Percentiles rank a stretch among this genome's conserved stretches.
These are phyloP conservation scores for Oxyruncus cristatus DNA, from an alignment of 2,113 vertebrate species.

Conservation along the genomic window DNA sequence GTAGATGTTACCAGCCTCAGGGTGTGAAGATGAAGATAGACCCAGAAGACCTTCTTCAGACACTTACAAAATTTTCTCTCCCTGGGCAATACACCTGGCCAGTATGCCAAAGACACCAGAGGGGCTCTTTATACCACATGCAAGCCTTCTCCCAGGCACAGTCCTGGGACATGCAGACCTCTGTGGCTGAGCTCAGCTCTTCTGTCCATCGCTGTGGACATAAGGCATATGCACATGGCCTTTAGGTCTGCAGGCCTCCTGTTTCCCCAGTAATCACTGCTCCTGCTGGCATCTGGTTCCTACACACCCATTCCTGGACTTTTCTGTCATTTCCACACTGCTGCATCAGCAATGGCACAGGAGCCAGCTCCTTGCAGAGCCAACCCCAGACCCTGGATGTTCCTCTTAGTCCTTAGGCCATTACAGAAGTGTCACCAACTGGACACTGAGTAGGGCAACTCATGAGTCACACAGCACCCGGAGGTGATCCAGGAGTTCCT, in stretches of 20 bases:
- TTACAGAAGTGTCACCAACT: neutral
- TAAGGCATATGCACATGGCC: neutral
- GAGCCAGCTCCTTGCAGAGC: neutral
- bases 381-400: neutral
- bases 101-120: neutral
- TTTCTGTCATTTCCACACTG: neutral
- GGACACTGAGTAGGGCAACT: neutral
- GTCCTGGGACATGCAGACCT: neutral
- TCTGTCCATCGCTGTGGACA: neutral
- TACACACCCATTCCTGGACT: neutral
- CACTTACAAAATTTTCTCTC: neutral
- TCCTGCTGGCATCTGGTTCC: neutral
- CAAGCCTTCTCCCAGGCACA: neutral
- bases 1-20: neutral
- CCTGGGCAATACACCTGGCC: neutral
- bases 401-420: neutral
- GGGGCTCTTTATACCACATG: neutral
- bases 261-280: neutral
- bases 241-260: neutral
- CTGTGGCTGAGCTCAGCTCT: neutral
- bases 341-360: neutral
- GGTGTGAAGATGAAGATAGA: neutral
- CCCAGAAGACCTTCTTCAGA: neutral
- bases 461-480: accelerated
- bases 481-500: neutral